Percentiles rank a stretch among this genome's conserved stretches.
phyloP scores from a whole-genome alignment of 1,140 invertebrate genomes.

The Drosophila sucinea region DNA sequence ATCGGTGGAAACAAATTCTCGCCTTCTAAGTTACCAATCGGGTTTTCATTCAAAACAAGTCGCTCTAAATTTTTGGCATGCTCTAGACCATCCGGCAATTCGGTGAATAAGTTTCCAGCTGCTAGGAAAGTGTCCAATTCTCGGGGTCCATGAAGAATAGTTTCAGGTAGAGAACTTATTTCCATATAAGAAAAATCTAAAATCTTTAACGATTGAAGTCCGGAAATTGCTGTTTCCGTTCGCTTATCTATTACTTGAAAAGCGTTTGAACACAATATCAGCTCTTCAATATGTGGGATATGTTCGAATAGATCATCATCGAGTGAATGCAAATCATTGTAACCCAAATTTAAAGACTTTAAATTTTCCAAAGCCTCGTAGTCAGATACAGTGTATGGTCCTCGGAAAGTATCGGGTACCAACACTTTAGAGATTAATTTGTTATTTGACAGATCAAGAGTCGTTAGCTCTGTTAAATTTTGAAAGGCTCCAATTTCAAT shows the following conservation, averaged over 20 bases:
- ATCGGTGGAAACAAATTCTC: conserved; percentile 86
- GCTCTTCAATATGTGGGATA: conserved; percentile 85
- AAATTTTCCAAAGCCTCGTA: conserved; percentile 87
- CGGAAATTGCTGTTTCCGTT: conserved; percentile 86
- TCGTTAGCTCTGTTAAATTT: conserved; percentile 85
- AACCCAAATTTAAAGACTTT: conserved; percentile 86
- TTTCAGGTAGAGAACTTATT: conserved; percentile 85
- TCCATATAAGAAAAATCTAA: conserved; percentile 86
- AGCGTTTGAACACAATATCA: conserved; percentile 88
- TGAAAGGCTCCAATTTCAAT: conserved; percentile 87
- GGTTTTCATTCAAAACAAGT: conserved; percentile 88
- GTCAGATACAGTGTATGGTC: conserved; percentile 84
- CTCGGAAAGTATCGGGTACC: conserved; percentile 87
- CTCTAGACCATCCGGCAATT: conserved; percentile 86
- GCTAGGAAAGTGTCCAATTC: conserved; percentile 87
- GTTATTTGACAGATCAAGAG: conserved; percentile 89
- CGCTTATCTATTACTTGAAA: conserved; percentile 86
- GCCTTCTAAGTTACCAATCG: conserved; percentile 84
- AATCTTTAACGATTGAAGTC: conserved; percentile 87
- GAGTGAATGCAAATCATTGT: conserved; percentile 87
- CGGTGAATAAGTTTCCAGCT: conserved; percentile 87
- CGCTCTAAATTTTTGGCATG: conserved; percentile 85
- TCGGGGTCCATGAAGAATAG: conserved; percentile 87
- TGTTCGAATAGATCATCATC: conserved; percentile 90
- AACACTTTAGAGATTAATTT: conserved; percentile 85